These are phyloP conservation scores for Tholera decimalis DNA, from an alignment of 2,888 invertebrate genomes.

Conservation along the genomic window DNA sequence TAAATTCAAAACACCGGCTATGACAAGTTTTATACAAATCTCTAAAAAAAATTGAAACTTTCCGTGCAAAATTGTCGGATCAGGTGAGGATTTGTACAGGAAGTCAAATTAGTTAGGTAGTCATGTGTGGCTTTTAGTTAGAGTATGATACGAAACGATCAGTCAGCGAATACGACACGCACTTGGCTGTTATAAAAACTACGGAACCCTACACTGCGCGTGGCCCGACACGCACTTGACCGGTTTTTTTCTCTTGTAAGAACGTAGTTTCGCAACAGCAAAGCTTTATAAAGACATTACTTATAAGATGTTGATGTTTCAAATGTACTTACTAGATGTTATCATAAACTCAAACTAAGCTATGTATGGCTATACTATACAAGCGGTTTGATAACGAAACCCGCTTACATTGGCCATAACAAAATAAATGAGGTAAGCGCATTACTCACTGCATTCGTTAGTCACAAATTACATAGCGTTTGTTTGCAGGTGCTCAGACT, in stretches of 20 bases:
- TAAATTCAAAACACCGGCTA: too few relatives aligned
- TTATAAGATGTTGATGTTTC: not conserved
- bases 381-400: constrained; percentile 41
- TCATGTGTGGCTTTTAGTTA: too few relatives aligned
- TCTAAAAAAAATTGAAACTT: too few relatives aligned
- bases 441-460: constrained; percentile 67
- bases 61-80: too few relatives aligned
- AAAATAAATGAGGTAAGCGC: constrained; percentile 70
- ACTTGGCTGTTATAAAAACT: too few relatives aligned
- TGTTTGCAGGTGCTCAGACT: constrained; percentile 17
- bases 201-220: too few relatives aligned
- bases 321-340: not conserved
- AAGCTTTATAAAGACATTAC: not conserved
- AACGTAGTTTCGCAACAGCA: not conserved
- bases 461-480: constrained; percentile 55
- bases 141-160: too few relatives aligned
- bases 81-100: too few relatives aligned
- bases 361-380: not conserved
- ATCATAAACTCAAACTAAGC: constrained; percentile 18
- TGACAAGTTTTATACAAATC: too few relatives aligned
- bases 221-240: too few relatives aligned
- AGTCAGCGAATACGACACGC: too few relatives aligned
- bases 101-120: too few relatives aligned
- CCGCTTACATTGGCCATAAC: constrained; percentile 24
- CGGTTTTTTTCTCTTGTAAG: not conserved